A percentile compares a stretch with the other conserved stretches of the same genome.
These are phyloP conservation scores for Trematomus loennbergii DNA, from an alignment of 2,113 vertebrate species.

Conservation along the genomic window DNA sequence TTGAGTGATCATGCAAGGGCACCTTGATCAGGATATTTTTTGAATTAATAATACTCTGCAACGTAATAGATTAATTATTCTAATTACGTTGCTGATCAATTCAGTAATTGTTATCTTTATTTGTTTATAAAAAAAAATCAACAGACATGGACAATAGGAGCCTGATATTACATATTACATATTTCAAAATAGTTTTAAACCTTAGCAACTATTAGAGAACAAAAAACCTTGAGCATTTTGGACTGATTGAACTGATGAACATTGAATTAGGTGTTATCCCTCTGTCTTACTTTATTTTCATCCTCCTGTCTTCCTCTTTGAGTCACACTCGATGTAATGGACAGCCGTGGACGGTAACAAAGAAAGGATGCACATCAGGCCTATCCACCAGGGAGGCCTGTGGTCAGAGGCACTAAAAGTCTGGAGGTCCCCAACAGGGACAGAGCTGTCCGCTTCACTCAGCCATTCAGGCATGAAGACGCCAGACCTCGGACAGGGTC, in stretches of 20 bases:
- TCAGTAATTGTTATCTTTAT: no score
- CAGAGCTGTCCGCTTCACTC: constrained; percentile 72
- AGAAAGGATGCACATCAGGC: constrained; percentile 50
- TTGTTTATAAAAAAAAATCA: no score
- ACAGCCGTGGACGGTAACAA: constrained; percentile 42
- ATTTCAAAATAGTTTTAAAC: no score
- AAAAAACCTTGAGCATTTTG: background rate
- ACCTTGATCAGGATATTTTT: no score
- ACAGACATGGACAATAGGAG: no score
- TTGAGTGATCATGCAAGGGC: no score
- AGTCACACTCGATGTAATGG: constrained; percentile 40
- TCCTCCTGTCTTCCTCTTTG: background rate
- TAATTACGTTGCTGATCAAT: no score
- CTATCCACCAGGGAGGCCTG: constrained; percentile 54
- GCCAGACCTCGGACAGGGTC: constrained; percentile 47
- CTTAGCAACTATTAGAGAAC: background rate
- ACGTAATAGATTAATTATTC: no score
- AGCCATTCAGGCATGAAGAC: constrained; percentile 66
- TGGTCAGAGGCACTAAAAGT: constrained; percentile 78
- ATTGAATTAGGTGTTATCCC: constrained; percentile 2
- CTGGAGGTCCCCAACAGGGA: constrained; percentile 68
- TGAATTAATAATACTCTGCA: no score
- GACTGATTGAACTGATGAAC: background rate
- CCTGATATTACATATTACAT: no score
- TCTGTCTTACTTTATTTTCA: background rate